Evolutionary conservation across 2,113 vertebrate genomes (phyloP).

Genomic region (Sturnira hondurensis): DNA sequence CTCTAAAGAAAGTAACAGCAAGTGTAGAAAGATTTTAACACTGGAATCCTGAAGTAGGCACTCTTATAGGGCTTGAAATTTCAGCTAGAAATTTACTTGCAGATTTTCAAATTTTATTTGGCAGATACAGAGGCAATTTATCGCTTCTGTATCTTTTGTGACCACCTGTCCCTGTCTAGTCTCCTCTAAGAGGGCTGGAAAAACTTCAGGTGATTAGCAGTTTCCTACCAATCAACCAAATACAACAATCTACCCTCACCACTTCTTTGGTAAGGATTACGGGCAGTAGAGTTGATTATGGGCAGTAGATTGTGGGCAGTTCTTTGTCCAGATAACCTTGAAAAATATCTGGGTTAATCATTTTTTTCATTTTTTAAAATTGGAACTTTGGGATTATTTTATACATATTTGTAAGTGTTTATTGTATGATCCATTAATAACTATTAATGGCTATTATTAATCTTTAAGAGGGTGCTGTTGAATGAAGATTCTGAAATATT

Average conservation of each 20-base stretch:
- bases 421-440: neutral
- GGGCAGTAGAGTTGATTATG: fast-evolving
- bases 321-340: neutral
- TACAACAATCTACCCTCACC: neutral
- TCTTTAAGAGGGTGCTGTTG: neutral
- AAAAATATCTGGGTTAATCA: neutral
- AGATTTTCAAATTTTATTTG: neutral
- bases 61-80: neutral
- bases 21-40: neutral
- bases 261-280: neutral
- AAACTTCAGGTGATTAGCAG: neutral
- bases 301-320: fast-evolving
- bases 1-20: neutral
- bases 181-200: too few relatives aligned
- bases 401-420: neutral
- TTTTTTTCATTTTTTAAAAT: neutral
- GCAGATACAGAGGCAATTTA: neutral
- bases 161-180: neutral
- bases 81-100: neutral
- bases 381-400: neutral
- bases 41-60: neutral
- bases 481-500: neutral
- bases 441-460: neutral
- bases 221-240: neutral
- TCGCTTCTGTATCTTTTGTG: neutral